A percentile compares a stretch with the other conserved stretches of the same genome.
Evolutionary conservation across 2,888 invertebrate species (phyloP).

Genomic region (Metopia argyrocephala): DNA sequence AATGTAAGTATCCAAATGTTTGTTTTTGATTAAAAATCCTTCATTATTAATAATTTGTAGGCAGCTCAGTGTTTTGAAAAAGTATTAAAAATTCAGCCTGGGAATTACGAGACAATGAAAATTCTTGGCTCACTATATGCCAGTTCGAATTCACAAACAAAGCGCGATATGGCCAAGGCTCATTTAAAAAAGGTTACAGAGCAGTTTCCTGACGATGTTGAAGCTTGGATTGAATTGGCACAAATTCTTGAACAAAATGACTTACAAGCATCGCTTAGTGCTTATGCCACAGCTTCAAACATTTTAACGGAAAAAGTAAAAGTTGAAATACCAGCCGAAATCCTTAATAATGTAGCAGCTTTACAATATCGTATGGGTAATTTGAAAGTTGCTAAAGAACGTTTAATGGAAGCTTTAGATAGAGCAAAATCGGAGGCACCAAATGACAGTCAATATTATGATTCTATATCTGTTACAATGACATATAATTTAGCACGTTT

Average conservation of each 20-base stretch:
- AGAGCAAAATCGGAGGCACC: slow-evolving; percentile 90
- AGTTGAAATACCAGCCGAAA: slow-evolving; percentile 97
- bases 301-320: slow-evolving; percentile 95
- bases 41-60: slow-evolving; percentile 80
- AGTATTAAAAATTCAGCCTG: slow-evolving; percentile 97
- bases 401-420: slow-evolving; percentile 91
- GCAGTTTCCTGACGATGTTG: slow-evolving; percentile 98
- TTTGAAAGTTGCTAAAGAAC: slow-evolving; percentile 89
- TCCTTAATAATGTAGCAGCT: slow-evolving; percentile 97
- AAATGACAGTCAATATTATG: slow-evolving; percentile 95
- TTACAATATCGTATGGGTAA: slow-evolving; percentile 94
- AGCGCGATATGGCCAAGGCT: slow-evolving; percentile 94
- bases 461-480: slow-evolving; percentile 96
- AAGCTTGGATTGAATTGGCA: slow-evolving; percentile 99
- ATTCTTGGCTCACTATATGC: slow-evolving; percentile 98
- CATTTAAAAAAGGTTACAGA: slow-evolving; percentile 97
- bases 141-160: slow-evolving; percentile 91
- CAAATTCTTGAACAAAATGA: slow-evolving; percentile 98
- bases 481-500: slow-evolving; percentile 97
- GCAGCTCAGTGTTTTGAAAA: slow-evolving; percentile 99
- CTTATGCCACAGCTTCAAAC: slow-evolving; percentile 95
- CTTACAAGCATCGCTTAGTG: slow-evolving; percentile 91
- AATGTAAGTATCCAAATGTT: slow-evolving; percentile 82
- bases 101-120: slow-evolving; percentile 99
- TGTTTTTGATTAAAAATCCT: neutral